Evolutionary conservation across 2,888 invertebrate species (phyloP).

Genomic region (Calameuta pallipes): DNA sequence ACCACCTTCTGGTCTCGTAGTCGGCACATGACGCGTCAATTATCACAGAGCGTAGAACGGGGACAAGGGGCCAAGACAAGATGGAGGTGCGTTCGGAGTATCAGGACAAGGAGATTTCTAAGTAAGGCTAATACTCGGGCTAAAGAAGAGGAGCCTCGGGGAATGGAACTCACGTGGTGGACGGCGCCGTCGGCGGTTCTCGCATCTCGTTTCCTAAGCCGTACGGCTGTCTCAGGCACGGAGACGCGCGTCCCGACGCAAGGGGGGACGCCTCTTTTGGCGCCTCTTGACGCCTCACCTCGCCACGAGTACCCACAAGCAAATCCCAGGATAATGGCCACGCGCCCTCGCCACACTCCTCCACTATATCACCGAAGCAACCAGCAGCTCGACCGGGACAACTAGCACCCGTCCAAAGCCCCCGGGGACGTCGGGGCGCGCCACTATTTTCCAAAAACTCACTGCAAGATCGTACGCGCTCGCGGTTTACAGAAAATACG

Average conservation of each 20-base stretch:
- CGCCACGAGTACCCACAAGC: conserved; percentile 52
- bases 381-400: conserved; percentile 19
- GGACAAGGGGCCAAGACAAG: conserved; percentile 59
- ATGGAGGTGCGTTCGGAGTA: conserved; percentile 50
- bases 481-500: conserved; percentile 54
- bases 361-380: conserved; percentile 27
- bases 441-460: conserved; percentile 38
- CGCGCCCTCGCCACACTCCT: conserved; percentile 38
- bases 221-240: conserved; percentile 38
- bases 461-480: conserved; percentile 34
- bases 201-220: conserved; percentile 50
- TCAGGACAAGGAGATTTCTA: conserved; percentile 34
- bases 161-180: conserved; percentile 59
- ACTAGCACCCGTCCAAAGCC: conserved; percentile 25
- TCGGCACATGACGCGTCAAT: conserved; percentile 58
- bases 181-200: conserved; percentile 54
- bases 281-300: conserved; percentile 56
- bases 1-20: conserved; percentile 37
- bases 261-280: conserved; percentile 44
- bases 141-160: conserved; percentile 17
- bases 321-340: conserved; percentile 56
- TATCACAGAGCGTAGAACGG: conserved; percentile 48
- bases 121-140: conserved; percentile 15
- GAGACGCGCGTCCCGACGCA: conserved; percentile 50
- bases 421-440: conserved; percentile 18